phyloP scores from a whole-genome alignment of 2,113 vertebrate genomes.

The Tragelaphus imberbis region DNA sequence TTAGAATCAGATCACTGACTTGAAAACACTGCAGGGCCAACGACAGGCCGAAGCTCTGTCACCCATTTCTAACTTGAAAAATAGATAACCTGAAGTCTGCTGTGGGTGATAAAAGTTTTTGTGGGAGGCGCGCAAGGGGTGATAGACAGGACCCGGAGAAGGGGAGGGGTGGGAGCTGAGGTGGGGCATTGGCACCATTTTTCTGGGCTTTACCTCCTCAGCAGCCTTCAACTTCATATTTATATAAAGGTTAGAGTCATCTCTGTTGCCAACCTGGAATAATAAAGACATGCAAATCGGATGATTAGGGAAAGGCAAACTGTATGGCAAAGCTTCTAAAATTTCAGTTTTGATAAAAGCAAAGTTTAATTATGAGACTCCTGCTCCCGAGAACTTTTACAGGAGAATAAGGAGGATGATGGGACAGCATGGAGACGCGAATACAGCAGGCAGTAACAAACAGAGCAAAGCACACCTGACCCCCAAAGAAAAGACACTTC shows the following conservation, averaged over 20 bases:
- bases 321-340: slow-evolving; percentile 12
- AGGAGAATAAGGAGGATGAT: not conserved
- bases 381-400: slow-evolving; percentile 1
- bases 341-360: slow-evolving; percentile 38
- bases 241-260: slow-evolving; percentile 98
- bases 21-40: not conserved
- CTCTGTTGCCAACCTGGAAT: slow-evolving; percentile 92
- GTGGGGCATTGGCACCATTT: not conserved
- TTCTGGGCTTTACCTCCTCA: slow-evolving; percentile 85
- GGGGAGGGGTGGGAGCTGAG: not conserved
- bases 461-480: not conserved
- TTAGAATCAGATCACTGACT: not conserved
- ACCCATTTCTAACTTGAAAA: not conserved
- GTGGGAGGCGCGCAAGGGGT: not conserved
- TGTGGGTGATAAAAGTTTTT: not conserved
- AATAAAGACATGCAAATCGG: slow-evolving; percentile 64
- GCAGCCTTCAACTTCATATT: slow-evolving; percentile 98
- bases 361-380: not conserved
- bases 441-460: not conserved
- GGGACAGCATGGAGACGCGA: not conserved
- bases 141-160: not conserved
- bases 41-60: not conserved
- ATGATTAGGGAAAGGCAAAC: not conserved
- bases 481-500: not conserved
- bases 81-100: not conserved